These are phyloP conservation scores for Cantharis flavilabris DNA, from an alignment of 2,888 invertebrate genomes.

Conservation along the genomic window DNA sequence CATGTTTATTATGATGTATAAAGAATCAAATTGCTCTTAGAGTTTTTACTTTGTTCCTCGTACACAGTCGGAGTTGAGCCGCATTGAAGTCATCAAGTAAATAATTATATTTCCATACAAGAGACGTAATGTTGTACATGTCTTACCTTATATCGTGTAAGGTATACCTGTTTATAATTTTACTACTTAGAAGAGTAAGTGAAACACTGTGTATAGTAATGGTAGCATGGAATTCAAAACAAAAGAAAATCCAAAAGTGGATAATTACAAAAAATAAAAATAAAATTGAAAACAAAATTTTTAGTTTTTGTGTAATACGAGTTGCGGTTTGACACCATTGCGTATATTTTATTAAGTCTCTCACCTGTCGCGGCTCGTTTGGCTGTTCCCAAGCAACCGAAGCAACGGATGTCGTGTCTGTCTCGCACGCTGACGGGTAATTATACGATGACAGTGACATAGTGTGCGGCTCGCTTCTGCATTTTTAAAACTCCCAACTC, in stretches of 20 bases:
- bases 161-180: no score
- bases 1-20: no score
- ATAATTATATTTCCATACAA: no score
- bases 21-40: no score
- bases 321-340: constrained; percentile 46
- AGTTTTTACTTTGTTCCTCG: no score
- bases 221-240: not conserved
- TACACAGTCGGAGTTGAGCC: no score
- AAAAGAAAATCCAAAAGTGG: not conserved
- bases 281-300: constrained; percentile 3
- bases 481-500: constrained; percentile 49
- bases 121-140: no score
- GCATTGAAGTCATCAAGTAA: no score
- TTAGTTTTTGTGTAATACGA: constrained; percentile 35
- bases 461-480: constrained; percentile 53
- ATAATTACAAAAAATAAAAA: not conserved
- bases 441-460: constrained; percentile 56
- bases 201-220: not conserved
- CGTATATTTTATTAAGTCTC: constrained; percentile 56
- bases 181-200: no score
- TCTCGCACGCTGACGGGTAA: constrained; percentile 54
- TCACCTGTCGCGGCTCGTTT: constrained; percentile 55
- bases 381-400: constrained; percentile 51
- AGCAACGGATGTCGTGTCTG: constrained; percentile 53
- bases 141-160: no score